phyloP scores from a whole-genome alignment of 2,888 invertebrate species.

The Lamproptera curius region DNA sequence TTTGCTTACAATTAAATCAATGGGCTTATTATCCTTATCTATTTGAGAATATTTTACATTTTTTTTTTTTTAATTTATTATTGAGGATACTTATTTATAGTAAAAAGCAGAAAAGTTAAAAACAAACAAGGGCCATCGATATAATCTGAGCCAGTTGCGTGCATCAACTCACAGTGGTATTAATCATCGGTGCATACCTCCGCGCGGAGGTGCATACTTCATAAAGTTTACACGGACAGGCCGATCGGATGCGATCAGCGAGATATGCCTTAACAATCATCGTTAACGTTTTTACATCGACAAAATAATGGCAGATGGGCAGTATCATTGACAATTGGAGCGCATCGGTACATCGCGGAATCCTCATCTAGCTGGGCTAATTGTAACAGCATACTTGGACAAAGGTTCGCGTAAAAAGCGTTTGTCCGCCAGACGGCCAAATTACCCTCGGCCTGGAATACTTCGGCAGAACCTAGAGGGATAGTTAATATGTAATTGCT shows the following conservation, averaged over 20 bases:
- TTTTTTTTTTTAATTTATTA: too few relatives aligned
- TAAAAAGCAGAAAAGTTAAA: too few relatives aligned
- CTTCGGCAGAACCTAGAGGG: constrained; percentile 4
- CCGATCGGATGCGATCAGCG: constrained; percentile 1
- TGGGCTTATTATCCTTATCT: too few relatives aligned
- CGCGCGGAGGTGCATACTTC: neutral
- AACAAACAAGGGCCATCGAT: too few relatives aligned
- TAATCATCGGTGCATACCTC: neutral
- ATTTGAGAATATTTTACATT: too few relatives aligned
- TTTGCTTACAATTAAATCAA: too few relatives aligned
- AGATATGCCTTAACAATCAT: constrained; percentile 5
- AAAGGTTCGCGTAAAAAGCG: constrained; percentile 3
- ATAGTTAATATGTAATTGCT: constrained; percentile 18
- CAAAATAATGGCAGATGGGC: constrained; percentile 4
- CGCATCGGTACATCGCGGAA: constrained; percentile 11
- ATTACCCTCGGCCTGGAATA: constrained; percentile 11
- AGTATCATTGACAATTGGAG: constrained; percentile 11
- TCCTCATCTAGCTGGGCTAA: constrained; percentile 5
- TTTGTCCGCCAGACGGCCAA: constrained; percentile 5
- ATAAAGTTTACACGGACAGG: constrained; percentile 7
- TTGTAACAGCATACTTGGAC: constrained; percentile 4
- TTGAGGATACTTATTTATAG: too few relatives aligned
- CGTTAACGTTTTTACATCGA: constrained; percentile 5
- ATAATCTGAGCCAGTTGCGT: too few relatives aligned
- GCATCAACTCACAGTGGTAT: neutral